These are phyloP conservation scores for Puffinus mauretanicus DNA, from an alignment of 2,113 vertebrate species.

Conservation along the genomic window DNA sequence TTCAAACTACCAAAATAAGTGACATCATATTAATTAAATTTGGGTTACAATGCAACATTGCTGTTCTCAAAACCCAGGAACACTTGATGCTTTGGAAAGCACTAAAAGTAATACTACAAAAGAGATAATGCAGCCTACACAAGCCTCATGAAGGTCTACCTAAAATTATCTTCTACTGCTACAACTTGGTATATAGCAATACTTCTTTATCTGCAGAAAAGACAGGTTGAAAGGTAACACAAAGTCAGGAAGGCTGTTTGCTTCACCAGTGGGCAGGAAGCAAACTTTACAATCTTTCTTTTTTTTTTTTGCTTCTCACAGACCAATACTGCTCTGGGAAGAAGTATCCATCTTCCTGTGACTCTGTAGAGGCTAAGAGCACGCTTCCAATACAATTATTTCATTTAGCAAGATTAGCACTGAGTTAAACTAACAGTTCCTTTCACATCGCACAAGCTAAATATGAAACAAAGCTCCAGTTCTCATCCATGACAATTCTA, in stretches of 20 bases:
- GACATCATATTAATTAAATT: not conserved
- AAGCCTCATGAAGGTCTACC: not conserved
- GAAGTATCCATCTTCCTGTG: not conserved
- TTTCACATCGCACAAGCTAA: not conserved
- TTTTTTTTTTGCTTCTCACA: not conserved
- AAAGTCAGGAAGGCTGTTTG: not conserved
- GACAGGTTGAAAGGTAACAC: not conserved
- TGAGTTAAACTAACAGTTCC: not conserved
- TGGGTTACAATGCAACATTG: not conserved
- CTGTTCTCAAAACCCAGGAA: not conserved
- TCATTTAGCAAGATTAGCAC: not conserved
- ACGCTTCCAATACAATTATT: not conserved
- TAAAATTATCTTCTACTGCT: not conserved
- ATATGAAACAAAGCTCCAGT: not conserved
- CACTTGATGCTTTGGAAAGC: not conserved
- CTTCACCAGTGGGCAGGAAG: not conserved
- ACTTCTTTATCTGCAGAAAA: not conserved
- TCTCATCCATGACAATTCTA: not conserved
- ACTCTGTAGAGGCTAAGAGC: not conserved
- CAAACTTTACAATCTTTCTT: not conserved
- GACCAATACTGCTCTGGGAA: not conserved
- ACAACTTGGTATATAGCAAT: not conserved
- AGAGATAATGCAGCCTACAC: not conserved
- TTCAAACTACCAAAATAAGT: slow-evolving; percentile 84
- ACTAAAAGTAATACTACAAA: not conserved